phyloP scores from a whole-genome alignment of 2,797 vertebrate species.

The Dallia pectoralis region DNA sequence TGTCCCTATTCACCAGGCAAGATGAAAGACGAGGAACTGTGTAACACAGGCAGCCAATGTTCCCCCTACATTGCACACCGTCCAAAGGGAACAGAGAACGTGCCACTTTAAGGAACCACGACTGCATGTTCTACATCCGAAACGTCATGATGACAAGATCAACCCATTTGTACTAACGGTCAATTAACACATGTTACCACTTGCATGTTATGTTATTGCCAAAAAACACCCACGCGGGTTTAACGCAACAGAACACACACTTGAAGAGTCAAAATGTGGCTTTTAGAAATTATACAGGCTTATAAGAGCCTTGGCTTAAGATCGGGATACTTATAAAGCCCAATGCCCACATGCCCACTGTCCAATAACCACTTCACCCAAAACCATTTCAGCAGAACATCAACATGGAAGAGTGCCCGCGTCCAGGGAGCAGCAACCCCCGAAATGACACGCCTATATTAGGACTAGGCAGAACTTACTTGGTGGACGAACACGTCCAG shows the following conservation, averaged over 20 bases:
- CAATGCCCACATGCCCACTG: no score
- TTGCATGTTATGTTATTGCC: neutral
- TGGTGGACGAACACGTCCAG: conserved; percentile 99
- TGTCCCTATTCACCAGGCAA: conserved; percentile 42
- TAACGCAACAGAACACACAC: neutral
- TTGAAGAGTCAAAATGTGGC: neutral
- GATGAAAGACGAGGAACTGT: conserved; percentile 40
- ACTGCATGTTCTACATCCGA: conserved; percentile 23
- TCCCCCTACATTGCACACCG: neutral
- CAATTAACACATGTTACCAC: neutral
- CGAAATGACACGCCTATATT: no score
- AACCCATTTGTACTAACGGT: no score
- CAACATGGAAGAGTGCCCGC: neutral
- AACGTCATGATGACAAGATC: neutral
- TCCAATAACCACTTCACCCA: neutral
- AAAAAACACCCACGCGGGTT: neutral
- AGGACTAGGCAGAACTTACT: conserved; percentile 78
- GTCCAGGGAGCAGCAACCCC: neutral
- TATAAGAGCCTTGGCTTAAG: neutral
- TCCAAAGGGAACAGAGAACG: conserved; percentile 1
- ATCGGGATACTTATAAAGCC: neutral
- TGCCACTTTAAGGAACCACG: conserved; percentile 45
- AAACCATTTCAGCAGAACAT: neutral
- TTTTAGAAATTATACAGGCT: neutral
- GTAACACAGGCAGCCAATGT: conserved; percentile 35